A percentile compares a stretch with the other conserved stretches of the same genome.
These are phyloP conservation scores for Meandrina meandrites DNA, from an alignment of 92 coral and sea anemone species.

Conservation along the genomic window DNA sequence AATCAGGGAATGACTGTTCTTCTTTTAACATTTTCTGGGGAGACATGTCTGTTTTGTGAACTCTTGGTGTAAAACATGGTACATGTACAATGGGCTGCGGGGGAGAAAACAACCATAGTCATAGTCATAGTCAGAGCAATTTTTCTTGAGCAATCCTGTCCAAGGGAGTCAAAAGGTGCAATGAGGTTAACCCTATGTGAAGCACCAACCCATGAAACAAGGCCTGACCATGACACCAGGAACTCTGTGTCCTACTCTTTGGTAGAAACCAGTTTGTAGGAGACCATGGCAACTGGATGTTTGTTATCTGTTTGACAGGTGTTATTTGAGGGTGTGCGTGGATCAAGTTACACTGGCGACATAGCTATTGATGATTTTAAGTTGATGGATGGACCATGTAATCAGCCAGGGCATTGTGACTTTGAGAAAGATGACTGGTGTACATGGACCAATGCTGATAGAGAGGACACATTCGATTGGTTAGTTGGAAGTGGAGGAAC, in stretches of 20 bases:
- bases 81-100: too few species aligned
- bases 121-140: too few species aligned
- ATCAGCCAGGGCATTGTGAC: conserved; percentile 80
- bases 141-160: too few species aligned
- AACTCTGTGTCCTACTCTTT: too few species aligned
- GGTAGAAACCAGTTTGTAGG: too few species aligned
- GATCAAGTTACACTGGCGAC: conserved; percentile 75
- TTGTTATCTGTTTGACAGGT: conserved; percentile 44
- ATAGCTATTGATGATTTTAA: conserved; percentile 83
- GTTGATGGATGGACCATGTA: conserved; percentile 68
- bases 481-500: conserved; percentile 85
- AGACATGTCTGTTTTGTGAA: neutral
- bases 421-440: conserved; percentile 85
- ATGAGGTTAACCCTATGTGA: too few species aligned
- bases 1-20: neutral
- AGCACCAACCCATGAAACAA: too few species aligned
- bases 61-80: neutral
- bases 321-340: conserved; percentile 88
- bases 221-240: too few species aligned
- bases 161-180: too few species aligned
- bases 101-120: too few species aligned
- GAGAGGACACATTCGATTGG: conserved; percentile 96
- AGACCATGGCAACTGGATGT: neutral
- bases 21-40: neutral
- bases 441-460: conserved; percentile 85